phyloP scores from a whole-genome alignment of 2,797 vertebrate species.

The Danio kyathit region DNA sequence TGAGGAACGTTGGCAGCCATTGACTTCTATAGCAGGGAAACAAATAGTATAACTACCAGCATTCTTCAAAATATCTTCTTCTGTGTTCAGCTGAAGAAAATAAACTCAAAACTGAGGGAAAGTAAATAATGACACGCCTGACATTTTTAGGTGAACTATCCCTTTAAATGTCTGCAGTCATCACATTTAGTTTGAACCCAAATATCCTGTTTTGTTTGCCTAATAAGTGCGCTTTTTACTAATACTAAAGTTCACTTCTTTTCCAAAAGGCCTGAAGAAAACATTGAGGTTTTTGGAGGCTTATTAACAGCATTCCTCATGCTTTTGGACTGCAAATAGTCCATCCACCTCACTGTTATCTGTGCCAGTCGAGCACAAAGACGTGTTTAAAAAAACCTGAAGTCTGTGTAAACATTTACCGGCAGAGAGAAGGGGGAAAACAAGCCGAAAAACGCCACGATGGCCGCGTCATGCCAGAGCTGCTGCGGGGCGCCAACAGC shows the following conservation, averaged over 20 bases:
- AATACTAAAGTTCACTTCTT: neutral
- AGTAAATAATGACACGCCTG: no score
- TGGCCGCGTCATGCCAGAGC: conserved; percentile 77
- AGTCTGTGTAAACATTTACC: conserved; percentile 81
- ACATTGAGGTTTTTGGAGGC: neutral
- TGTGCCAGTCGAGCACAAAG: conserved; percentile 68
- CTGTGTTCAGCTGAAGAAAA: neutral
- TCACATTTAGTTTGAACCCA: no score
- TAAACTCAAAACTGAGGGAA: neutral
- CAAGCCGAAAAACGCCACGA: conserved; percentile 70
- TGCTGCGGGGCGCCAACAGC: conserved; percentile 77
- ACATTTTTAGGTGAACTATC: no score
- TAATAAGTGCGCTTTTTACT: neutral
- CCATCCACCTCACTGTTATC: conserved; percentile 73
- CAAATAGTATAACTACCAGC: no score
- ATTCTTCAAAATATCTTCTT: no score
- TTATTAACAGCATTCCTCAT: conserved; percentile 26
- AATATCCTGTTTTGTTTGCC: no score
- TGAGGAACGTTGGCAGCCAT: no score
- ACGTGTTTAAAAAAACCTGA: conserved; percentile 74
- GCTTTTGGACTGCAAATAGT: conserved; percentile 47
- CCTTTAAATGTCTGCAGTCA: no score
- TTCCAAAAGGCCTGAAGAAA: neutral
- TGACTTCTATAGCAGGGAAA: no score
- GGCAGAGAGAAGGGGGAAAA: conserved; percentile 60